Base-by-base conservation (phyloP, 2,113 vertebrate species). In the Stercorarius parasiticus region DNA sequence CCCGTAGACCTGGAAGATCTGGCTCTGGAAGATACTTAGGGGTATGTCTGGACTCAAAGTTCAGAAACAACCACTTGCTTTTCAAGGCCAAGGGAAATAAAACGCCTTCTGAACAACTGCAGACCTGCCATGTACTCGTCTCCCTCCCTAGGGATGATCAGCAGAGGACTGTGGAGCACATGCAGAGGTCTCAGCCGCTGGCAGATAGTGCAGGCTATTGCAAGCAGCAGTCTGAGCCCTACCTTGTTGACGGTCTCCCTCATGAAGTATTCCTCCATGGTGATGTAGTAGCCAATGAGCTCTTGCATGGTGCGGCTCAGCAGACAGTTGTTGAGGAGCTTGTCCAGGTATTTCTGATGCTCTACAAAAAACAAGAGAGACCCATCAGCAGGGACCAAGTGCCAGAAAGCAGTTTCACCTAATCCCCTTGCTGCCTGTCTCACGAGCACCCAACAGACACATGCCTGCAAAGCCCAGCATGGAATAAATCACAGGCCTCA, bases 221-320 rank as follows among this genome's bases (percentile, higher is more conserved):
- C 52, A 59, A 76, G 91, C 38, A 25, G 43, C 40, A 27, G 32
- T 30, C 25, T 38, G 30, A 32, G 26, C 58, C 90, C 38, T 96
- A 99, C 99, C 99, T 99, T 99, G 97, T 99, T 99, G 80, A 99
- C 99, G 1, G 99, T 99, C 96, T 99, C 99, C 78, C 99, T 98
- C 99, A 99, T 99, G 98, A 99, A 99, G 94, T 99, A 99, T 88
- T 99, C 99, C 94, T 99, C 99, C 99, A 99, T 99, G 70, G 99
- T 99, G 95, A 99, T 98, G 74, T 99, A 99, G 72, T 98, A 99
- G 65, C 99, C 99, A 81, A 99, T 99, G 88, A 99, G 98, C 95
- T 99, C 99, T 95, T 99, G 99, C 99, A 99, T 99, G 74, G 98
- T 98, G 40, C 98, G 98, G 96, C 99, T 99, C 96, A 99, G 96